Conservation (phyloP, 2,797 vertebrate genomes). For the Megaceryle alcyon region DNA sequence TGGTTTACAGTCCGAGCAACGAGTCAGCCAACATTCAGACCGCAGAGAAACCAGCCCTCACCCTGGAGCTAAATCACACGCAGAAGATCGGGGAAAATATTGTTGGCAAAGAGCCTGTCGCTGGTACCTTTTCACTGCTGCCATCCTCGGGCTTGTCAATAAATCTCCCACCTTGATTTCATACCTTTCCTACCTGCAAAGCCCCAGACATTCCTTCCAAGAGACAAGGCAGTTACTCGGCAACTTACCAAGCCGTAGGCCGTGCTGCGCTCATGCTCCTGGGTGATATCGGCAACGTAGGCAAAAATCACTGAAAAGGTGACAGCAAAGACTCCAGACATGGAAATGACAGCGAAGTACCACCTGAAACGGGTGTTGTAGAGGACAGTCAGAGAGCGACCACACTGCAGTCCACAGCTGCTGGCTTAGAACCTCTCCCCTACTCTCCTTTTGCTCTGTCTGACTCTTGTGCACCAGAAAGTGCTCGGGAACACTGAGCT, state of each 20-base stretch:
- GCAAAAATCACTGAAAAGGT: slow-evolving; percentile 95
- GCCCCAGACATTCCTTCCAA: neutral
- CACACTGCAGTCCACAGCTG: neutral
- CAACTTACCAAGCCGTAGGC: slow-evolving; percentile 89
- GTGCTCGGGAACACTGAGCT: neutral
- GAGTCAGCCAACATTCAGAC: neutral
- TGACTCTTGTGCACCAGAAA: neutral
- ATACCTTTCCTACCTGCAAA: neutral
- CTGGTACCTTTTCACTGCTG: too few species aligned
- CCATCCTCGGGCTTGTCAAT: neutral
- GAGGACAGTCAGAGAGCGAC: neutral
- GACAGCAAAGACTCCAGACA: slow-evolving; percentile 93
- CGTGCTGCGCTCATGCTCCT: slow-evolving; percentile 92
- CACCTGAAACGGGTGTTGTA: slow-evolving; percentile 80
- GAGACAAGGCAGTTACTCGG: neutral
- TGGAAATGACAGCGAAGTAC: slow-evolving; percentile 94
- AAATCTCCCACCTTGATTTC: neutral
- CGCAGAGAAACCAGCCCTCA: neutral
- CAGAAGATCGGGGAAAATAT: neutral
- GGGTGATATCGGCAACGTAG: slow-evolving; percentile 91
- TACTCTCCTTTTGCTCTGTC: neutral
- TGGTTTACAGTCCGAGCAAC: neutral
- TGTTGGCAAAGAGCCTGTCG: fast-evolving
- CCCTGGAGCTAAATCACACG: neutral
- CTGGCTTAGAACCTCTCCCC: neutral